Percentiles rank a stretch among this genome's conserved stretches.
Evolutionary conservation across 2,113 vertebrate species (phyloP).

Genomic region (Hippocampus barbouri): DNA sequence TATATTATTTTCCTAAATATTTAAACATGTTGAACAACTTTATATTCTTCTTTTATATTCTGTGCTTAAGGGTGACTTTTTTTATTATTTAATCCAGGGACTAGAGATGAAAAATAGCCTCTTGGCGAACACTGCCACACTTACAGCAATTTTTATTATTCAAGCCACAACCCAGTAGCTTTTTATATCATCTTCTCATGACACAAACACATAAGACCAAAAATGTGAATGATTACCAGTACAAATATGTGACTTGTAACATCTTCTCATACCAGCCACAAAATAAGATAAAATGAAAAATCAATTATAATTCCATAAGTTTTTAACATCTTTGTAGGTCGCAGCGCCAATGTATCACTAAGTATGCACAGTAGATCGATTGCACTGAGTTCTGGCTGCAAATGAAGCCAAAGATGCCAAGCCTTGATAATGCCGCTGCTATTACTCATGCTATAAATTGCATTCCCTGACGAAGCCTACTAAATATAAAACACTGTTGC

Average conservation of each 20-base stretch:
- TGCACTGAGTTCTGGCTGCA: constrained; percentile 36
- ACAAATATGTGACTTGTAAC: neutral
- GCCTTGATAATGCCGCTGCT: constrained; percentile 38
- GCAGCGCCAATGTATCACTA: neutral
- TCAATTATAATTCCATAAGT: neutral
- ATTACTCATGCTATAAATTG: constrained; percentile 34
- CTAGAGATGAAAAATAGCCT: too few relatives aligned
- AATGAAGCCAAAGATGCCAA: constrained; percentile 38
- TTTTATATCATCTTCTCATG: neutral
- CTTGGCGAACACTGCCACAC: too few relatives aligned
- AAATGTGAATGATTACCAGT: neutral
- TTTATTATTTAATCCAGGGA: too few relatives aligned
- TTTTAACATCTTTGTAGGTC: constrained; percentile 2
- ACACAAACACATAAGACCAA: neutral
- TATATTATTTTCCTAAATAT: too few relatives aligned
- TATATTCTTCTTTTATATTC: too few relatives aligned
- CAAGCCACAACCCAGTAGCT: neutral
- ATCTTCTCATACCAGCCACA: neutral
- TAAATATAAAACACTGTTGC: constrained; percentile 44
- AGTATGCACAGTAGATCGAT: constrained; percentile 8
- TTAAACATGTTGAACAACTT: too few relatives aligned
- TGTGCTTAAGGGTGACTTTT: too few relatives aligned
- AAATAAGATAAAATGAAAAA: neutral
- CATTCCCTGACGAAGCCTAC: constrained; percentile 28
- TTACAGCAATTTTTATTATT: neutral